Evolutionary conservation across 2,113 vertebrate genomes (phyloP), one percentile per base, ranked within the genome.

Genomic region (Erpornis zantholeuca): DNA sequence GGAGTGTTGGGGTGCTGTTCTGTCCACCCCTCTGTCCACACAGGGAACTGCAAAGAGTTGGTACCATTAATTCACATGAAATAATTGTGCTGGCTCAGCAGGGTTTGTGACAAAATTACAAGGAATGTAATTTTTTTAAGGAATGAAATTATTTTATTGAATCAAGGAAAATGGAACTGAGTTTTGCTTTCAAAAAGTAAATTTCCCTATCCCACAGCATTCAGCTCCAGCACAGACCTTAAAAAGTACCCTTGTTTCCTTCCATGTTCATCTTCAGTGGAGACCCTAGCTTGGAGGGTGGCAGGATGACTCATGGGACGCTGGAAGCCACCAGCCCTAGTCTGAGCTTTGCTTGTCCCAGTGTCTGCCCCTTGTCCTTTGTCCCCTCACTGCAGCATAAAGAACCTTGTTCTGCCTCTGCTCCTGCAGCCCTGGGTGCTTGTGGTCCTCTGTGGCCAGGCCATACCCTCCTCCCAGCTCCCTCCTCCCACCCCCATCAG

Each of bases 291-390:
- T 63, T 3, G 0, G 36, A 76, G 27, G 15, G 11, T 22, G 2
- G 1, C 3, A 6, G 40, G 44, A 49, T 25, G 35, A 25, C 25
- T 29, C 53, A 7, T 0, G 3, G 36, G 15, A 50, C 0, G 2
- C 33, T n/a, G 35, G 13, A 60, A 36, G 7, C n/a, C 18, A 25
- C 27, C 59, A 77, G 35, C 10, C 14, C 27, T 63, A 50, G 44
- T 24, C 47, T 42, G 27, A 79, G 18, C n/a, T 36, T 68, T 63
- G 28, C 40, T 63, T 4, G 9, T 69, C 44, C 31, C 47, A 8
- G 7, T 5, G 0, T 28, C 36, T 4, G 1, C 23, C 10, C 5
- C 1, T 18, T 44, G n/a, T 29, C 15, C 38, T 49, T 44, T 49
- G 42, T 45, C 7, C 50, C 15, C 12, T 15, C 50, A 29, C 14